Conservation (phyloP, 2,113 vertebrate genomes). For the Hirundichthys speculiger region DNA sequence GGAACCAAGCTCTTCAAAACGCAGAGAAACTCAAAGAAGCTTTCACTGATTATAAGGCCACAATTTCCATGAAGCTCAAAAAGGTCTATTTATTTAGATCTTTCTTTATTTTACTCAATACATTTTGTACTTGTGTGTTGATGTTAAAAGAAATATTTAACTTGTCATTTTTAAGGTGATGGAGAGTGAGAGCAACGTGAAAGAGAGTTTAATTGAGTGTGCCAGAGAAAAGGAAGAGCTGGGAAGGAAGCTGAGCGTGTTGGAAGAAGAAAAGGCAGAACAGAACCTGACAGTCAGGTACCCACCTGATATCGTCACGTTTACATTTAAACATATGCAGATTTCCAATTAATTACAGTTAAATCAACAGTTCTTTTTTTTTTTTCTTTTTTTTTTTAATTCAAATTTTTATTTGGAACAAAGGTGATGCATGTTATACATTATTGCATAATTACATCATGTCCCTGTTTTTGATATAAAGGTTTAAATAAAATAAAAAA, state of each 20-base stretch:
- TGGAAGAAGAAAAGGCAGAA: slow-evolving; percentile 81
- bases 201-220: slow-evolving; percentile 81
- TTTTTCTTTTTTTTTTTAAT: too few relatives aligned
- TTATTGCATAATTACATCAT: too few relatives aligned
- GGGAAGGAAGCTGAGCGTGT: slow-evolving; percentile 76
- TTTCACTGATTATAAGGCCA: slow-evolving; percentile 88
- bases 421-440: too few relatives aligned
- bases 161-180: slow-evolving; percentile 81
- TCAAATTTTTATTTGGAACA: too few relatives aligned
- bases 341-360: too few relatives aligned
- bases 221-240: slow-evolving; percentile 85
- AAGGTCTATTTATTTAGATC: slow-evolving; percentile 73
- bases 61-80: slow-evolving; percentile 83
- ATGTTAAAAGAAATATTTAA: neutral
- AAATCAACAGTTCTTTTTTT: too few relatives aligned
- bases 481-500: too few relatives aligned
- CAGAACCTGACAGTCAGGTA: slow-evolving; percentile 85
- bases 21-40: slow-evolving; percentile 87
- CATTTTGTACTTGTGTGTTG: neutral
- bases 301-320: rapidly evolving
- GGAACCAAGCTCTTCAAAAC: slow-evolving; percentile 90
- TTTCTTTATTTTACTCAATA: neutral
- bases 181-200: slow-evolving; percentile 83
- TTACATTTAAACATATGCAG: too few relatives aligned
- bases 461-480: too few relatives aligned